Evolutionary conservation across 2,888 invertebrate species (phyloP).

Genomic region (Sisyra terminalis): DNA sequence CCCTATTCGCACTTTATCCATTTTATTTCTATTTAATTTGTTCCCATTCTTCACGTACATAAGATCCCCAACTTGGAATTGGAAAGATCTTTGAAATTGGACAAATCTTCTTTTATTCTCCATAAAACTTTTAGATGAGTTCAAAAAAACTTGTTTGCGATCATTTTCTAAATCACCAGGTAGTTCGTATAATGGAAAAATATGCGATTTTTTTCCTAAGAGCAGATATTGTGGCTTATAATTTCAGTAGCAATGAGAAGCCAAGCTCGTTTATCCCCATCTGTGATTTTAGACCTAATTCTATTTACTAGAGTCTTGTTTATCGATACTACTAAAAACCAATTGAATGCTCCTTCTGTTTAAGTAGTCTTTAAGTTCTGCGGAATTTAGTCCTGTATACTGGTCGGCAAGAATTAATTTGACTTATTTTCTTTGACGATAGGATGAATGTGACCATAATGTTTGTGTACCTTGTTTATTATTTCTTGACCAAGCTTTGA

Average conservation of each 20-base stretch:
- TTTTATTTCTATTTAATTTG: no score
- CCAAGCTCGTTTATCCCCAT: constrained; percentile 10
- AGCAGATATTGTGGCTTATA: constrained; percentile 10
- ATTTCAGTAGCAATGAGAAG: constrained; percentile 11
- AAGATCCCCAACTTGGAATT: no score
- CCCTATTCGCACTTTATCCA: no score
- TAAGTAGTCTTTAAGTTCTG: no score
- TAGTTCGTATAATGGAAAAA: background rate
- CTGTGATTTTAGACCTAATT: constrained; percentile 12
- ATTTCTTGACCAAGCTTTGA: background rate
- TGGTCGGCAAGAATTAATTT: no score
- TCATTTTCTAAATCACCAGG: background rate
- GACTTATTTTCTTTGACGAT: no score
- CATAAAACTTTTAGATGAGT: constrained; percentile 1
- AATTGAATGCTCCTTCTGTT: no score
- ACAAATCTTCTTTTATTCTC: constrained; percentile 10
- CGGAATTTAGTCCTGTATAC: background rate
- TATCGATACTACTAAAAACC: constrained; percentile 14
- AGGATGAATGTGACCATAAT: constrained; percentile 1
- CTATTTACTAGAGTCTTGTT: constrained; percentile 14
- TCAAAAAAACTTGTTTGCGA: constrained; percentile 3
- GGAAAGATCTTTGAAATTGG: constrained; percentile 8
- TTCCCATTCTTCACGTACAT: no score
- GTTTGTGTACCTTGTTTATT: background rate
- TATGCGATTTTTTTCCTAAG: background rate